Conservation (phyloP, 2,797 vertebrate species). For the Danio tinwini region DNA sequence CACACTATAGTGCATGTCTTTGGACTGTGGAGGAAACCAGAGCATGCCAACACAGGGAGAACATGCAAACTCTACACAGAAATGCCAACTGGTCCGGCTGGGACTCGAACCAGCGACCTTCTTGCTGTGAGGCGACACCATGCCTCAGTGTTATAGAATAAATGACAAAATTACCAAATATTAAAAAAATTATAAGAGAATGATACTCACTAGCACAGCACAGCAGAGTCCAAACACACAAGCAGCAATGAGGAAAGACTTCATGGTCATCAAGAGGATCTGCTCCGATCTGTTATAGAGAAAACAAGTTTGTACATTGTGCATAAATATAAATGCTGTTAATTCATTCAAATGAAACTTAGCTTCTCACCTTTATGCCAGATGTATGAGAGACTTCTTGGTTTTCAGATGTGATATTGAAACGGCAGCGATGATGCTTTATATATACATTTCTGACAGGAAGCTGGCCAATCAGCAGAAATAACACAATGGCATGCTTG, state of each 20-base stretch:
- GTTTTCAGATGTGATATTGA: neutral
- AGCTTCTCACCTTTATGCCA: slow-evolving; percentile 22
- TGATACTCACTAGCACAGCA: slow-evolving; percentile 48
- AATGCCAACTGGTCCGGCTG: too few species aligned
- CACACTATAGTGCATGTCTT: too few species aligned
- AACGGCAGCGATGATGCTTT: slow-evolving; percentile 13
- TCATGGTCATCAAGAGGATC: slow-evolving; percentile 43
- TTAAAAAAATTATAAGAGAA: neutral
- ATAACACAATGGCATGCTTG: neutral
- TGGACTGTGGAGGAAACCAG: too few species aligned
- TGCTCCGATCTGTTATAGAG: neutral
- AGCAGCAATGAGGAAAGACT: slow-evolving; percentile 37
- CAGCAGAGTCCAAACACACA: slow-evolving; percentile 46
- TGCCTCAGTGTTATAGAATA: neutral
- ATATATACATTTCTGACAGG: slow-evolving; percentile 26
- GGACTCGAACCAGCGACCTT: too few species aligned
- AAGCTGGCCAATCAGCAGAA: slow-evolving; percentile 50
- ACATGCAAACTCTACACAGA: too few species aligned
- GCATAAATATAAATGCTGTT: neutral
- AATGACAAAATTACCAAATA: neutral
- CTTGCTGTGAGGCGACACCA: too few species aligned
- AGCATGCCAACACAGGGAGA: too few species aligned
- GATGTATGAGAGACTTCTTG: neutral
- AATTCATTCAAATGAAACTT: neutral
- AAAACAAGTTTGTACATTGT: neutral